Conservation (phyloP, 2,888 invertebrate species). For the Archips crataeganus region DNA sequence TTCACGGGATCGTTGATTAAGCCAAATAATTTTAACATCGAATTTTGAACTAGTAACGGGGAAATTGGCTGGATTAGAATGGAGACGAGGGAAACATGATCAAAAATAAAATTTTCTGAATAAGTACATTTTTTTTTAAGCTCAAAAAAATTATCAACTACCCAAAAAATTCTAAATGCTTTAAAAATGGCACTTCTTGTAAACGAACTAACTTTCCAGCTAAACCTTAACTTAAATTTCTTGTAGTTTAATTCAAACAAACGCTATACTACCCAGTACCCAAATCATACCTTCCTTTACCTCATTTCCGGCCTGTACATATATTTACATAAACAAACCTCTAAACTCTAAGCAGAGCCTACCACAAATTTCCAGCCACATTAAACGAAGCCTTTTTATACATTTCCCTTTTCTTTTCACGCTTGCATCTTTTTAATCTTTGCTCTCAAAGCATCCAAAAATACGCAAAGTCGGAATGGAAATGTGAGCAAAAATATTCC, state of each 20-base stretch:
- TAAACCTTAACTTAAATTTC: neutral
- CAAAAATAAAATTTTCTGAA: neutral
- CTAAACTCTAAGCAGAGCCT: neutral
- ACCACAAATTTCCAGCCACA: slow-evolving; percentile 1
- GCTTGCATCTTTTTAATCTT: slow-evolving; percentile 38
- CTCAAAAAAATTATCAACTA: no score
- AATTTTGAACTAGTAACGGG: neutral
- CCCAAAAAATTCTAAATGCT: no score
- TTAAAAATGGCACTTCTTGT: no score
- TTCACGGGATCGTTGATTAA: neutral
- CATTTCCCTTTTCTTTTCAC: slow-evolving; percentile 20
- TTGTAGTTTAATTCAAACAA: neutral
- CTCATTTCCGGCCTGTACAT: neutral
- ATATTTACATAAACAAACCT: slow-evolving; percentile 5
- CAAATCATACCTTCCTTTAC: neutral
- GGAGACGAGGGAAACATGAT: neutral
- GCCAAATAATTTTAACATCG: neutral
- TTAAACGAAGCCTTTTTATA: slow-evolving; percentile 5
- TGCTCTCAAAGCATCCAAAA: slow-evolving; percentile 29
- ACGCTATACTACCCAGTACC: neutral
- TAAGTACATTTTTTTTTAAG: no score
- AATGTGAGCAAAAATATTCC: slow-evolving; percentile 31
- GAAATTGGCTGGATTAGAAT: neutral
- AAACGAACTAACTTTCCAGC: no score
- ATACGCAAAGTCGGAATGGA: slow-evolving; percentile 3